Percentiles rank a stretch among this genome's conserved stretches.
Conservation (phyloP, 2,113 vertebrate genomes). For the Perca fluviatilis region DNA sequence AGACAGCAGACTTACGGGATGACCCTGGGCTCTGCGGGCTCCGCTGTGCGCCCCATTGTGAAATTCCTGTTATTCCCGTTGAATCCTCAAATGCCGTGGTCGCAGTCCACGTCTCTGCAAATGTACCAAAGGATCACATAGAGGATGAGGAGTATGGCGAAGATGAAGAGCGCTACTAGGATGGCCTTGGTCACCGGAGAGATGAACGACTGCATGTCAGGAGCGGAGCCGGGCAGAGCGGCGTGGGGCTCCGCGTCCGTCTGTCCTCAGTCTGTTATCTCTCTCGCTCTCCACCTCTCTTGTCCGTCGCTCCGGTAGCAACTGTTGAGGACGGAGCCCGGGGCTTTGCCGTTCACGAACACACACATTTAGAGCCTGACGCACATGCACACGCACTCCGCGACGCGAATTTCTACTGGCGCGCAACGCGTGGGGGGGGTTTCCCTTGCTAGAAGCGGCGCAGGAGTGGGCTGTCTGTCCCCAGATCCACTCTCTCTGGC, state of each 20-base stretch:
- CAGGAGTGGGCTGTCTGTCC: constrained; percentile 55
- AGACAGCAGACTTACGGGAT: constrained; percentile 77
- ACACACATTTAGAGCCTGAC: constrained; percentile 74
- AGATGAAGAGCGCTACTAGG: constrained; percentile 96
- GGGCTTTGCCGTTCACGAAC: constrained; percentile 61
- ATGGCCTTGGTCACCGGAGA: constrained; percentile 97
- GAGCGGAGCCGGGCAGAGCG: constrained; percentile 80
- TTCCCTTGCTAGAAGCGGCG: constrained; percentile 66
- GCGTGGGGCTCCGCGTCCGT: constrained; percentile 77
- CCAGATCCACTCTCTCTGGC: constrained; percentile 44
- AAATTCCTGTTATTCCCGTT: constrained; percentile 51
- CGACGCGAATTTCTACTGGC: constrained; percentile 37
- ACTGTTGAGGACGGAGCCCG: constrained; percentile 79
- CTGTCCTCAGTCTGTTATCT: constrained; percentile 75
- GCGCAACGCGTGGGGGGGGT: constrained; percentile 74
- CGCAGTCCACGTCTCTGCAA: constrained; percentile 98
- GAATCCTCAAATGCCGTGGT: constrained; percentile 93
- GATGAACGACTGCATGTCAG: constrained; percentile 97
- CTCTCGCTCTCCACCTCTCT: constrained; percentile 59
- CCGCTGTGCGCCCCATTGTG: constrained; percentile 59
- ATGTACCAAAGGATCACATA: constrained; percentile 99
- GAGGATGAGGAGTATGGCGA: constrained; percentile 97
- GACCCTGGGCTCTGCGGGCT: constrained; percentile 76
- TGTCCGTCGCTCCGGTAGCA: constrained; percentile 73
- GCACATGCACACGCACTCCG: constrained; percentile 64